Evolutionary conservation across 2,888 invertebrate genomes (phyloP).

Genomic region (Dynastes hyllus): DNA sequence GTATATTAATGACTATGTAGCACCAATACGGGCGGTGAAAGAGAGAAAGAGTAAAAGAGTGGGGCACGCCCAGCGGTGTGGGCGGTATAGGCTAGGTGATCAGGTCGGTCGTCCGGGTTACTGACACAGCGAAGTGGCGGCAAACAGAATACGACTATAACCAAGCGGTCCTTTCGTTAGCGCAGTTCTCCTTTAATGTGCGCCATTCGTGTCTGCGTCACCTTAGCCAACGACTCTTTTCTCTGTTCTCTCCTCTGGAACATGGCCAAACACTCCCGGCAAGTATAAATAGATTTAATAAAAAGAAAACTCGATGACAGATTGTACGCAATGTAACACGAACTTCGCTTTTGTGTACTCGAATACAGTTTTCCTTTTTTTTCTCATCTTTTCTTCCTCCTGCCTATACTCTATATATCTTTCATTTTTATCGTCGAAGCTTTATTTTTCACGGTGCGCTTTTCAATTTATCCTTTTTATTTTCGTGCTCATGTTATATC

Average conservation of each 20-base stretch:
- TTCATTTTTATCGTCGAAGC: slow-evolving; percentile 27
- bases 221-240: slow-evolving; percentile 56
- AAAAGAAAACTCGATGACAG: slow-evolving; percentile 59
- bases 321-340: slow-evolving; percentile 53
- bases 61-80: slow-evolving; percentile 64
- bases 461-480: slow-evolving; percentile 44
- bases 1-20: slow-evolving; percentile 57
- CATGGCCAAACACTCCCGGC: slow-evolving; percentile 60
- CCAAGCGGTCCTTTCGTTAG: slow-evolving; percentile 49
- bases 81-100: slow-evolving; percentile 61
- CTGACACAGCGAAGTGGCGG: slow-evolving; percentile 62
- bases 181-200: slow-evolving; percentile 62
- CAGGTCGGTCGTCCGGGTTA: slow-evolving; percentile 64
- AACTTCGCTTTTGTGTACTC: slow-evolving; percentile 47
- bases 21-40: slow-evolving; percentile 54
- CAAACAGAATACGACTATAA: slow-evolving; percentile 43
- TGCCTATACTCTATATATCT: neutral
- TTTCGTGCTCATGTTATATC: no score
- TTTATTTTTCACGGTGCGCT: slow-evolving; percentile 26
- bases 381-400: slow-evolving; percentile 1
- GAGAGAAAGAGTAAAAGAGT: slow-evolving; percentile 35
- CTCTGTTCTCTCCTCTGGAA: slow-evolving; percentile 55
- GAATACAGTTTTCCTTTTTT: slow-evolving; percentile 40
- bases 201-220: slow-evolving; percentile 60
- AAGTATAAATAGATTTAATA: slow-evolving; percentile 62